Conservation (phyloP, 1,140 invertebrate genomes). For the Pogonomyrmex barbatus region DNA sequence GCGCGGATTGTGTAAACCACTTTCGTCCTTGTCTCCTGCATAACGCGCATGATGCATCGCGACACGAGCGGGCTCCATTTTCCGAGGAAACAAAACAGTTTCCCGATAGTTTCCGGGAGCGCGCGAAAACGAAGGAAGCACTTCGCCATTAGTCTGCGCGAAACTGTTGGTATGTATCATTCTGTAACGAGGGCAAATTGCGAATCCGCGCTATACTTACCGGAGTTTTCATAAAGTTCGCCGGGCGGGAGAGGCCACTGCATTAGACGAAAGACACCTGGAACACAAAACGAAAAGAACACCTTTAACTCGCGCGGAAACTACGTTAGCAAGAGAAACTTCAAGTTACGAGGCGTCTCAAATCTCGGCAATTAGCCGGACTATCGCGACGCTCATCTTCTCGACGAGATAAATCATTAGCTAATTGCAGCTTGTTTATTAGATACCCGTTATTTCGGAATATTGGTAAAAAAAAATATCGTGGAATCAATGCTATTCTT, state of each 20-base stretch:
- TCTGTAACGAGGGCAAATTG: constrained; percentile 63
- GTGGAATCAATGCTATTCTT: not conserved
- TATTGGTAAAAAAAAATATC: constrained; percentile 8
- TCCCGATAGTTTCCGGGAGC: constrained; percentile 64
- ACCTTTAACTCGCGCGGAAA: constrained; percentile 41
- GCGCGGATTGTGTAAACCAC: constrained; percentile 30
- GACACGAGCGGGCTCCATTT: constrained; percentile 46
- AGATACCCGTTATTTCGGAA: constrained; percentile 7
- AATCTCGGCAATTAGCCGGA: constrained; percentile 60
- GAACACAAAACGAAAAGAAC: constrained; percentile 63
- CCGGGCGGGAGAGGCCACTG: constrained; percentile 33
- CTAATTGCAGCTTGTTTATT: constrained; percentile 53
- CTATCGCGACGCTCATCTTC: constrained; percentile 55
- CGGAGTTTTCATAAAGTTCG: constrained; percentile 71
- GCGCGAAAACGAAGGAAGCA: constrained; percentile 70
- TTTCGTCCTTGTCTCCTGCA: constrained; percentile 55
- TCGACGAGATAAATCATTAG: constrained; percentile 35
- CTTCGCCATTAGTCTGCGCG: constrained; percentile 61
- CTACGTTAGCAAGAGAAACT: constrained; percentile 45
- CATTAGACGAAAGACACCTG: constrained; percentile 66
- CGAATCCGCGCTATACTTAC: constrained; percentile 61
- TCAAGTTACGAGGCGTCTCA: constrained; percentile 34
- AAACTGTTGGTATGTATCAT: constrained; percentile 63
- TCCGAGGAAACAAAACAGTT: constrained; percentile 69
- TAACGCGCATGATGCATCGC: constrained; percentile 57